Base-by-base conservation (phyloP, 2,113 vertebrate species). In the Hemichromis elongatus region DNA sequence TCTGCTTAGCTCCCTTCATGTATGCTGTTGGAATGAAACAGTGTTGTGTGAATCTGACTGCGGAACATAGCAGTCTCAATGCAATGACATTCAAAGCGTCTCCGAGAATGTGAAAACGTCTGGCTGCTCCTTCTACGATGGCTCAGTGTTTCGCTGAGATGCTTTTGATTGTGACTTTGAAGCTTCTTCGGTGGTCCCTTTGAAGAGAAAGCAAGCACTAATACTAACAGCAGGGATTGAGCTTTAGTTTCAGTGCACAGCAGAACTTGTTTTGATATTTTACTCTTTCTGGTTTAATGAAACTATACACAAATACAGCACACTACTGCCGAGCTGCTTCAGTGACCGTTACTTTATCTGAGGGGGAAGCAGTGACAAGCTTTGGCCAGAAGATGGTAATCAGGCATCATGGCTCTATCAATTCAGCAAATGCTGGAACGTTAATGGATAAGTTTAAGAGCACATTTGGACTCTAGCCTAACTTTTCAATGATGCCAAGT, bases 351-450 rank as follows among this genome's bases (percentile, higher is more conserved):
- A 18, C 28, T 80, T 54, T 12, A 35, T 7, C 81, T 54, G 45
- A 54, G 14, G 18, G 70, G 45, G 26, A 79, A 54, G 90, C 80
- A 89, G 85, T 86, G 56, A 33, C 82, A 84, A 80, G 33, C 47
- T 84, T 78, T 73, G 21, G 47, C 89, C 89, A 89, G 89, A 85
- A 90, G 88, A 92, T 90, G 90, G 84, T 82, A 92, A 90, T 92
- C 86, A 78, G 82, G 86, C 70, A 86, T 86, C 86, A 82, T 21
- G 79, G 77, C 78, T 79, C 40, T 66, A 55, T 63, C 59, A 33
- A 77, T 50, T 59, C 24, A 54, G 80, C 12, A 78, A 61, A 89
- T 24, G 52, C 45, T 84, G 70, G 54, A 52, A 70, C 21, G 18
- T 84, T 70, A 57, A 79, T 53, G 54, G 57, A 85, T 47, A 83